These are phyloP conservation scores for Alloscopus bannaensis DNA, from an alignment of 2,888 invertebrate species.

Conservation along the genomic window DNA sequence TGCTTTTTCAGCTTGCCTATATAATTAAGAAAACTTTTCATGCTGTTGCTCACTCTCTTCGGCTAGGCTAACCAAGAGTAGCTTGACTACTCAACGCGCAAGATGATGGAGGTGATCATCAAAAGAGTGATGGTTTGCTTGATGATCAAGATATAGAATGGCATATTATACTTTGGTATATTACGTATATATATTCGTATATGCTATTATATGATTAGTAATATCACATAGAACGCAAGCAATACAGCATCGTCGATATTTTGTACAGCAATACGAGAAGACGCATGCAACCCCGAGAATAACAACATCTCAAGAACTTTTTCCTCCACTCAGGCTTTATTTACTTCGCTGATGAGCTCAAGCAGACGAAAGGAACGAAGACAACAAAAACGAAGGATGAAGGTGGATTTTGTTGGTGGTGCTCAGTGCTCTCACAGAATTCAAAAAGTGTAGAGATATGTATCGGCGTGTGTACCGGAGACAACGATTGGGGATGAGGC, in stretches of 20 bases:
- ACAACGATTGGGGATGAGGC: constrained; percentile 31
- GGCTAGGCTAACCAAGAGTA: constrained; percentile 59
- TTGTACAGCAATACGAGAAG: too few relatives aligned
- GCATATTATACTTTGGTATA: constrained; percentile 12
- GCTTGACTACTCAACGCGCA: constrained; percentile 57
- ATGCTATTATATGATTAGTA: constrained; percentile 16
- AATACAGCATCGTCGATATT: constrained; percentile 15
- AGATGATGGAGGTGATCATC: constrained; percentile 50
- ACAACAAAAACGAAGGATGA: too few relatives aligned
- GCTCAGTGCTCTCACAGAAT: too few relatives aligned
- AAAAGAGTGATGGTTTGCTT: constrained; percentile 45
- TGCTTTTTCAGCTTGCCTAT: constrained; percentile 45
- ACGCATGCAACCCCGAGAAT: constrained; percentile 5
- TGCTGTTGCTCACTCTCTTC: constrained; percentile 36
- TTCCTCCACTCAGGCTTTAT: background rate
- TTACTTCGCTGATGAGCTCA: constrained; percentile 1
- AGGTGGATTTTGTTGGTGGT: background rate
- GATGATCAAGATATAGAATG: constrained; percentile 28
- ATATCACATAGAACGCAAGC: too few relatives aligned
- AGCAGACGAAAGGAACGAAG: too few relatives aligned
- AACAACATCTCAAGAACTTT: constrained; percentile 4
- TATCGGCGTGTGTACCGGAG: background rate
- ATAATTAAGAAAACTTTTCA: constrained; percentile 56
- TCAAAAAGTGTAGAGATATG: constrained; percentile 8
- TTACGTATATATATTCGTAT: background rate